Conservation (phyloP, 2,888 invertebrate genomes). For the Agrotis ipsilon region DNA sequence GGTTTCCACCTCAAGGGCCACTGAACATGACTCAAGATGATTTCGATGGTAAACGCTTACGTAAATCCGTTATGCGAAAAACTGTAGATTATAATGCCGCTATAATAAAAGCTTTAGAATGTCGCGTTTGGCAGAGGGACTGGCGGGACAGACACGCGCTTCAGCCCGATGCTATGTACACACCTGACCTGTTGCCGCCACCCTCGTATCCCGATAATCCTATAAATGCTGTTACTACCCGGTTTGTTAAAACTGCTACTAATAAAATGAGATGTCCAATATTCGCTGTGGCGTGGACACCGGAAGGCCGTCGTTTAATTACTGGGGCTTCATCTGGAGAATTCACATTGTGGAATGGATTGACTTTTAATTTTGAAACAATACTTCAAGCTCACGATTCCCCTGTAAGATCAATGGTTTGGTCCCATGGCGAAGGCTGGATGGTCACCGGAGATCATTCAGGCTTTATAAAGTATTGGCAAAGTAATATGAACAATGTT, state of each 20-base stretch:
- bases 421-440: slow-evolving; percentile 99
- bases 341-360: slow-evolving; percentile 99
- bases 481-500: slow-evolving; percentile 99
- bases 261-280: slow-evolving; percentile 99
- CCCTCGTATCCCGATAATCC: slow-evolving; percentile 98
- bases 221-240: slow-evolving; percentile 98
- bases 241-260: slow-evolving; percentile 99
- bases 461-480: slow-evolving; percentile 99
- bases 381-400: slow-evolving; percentile 99
- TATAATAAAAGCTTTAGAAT: slow-evolving; percentile 97
- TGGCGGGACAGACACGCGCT: slow-evolving; percentile 96
- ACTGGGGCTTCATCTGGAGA: slow-evolving; percentile 99
- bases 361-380: slow-evolving; percentile 99
- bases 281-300: slow-evolving; percentile 99
- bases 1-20: slow-evolving; percentile 89
- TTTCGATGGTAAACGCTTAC: slow-evolving; percentile 98
- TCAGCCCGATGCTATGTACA: slow-evolving; percentile 99
- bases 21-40: slow-evolving; percentile 96
- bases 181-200: slow-evolving; percentile 98
- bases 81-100: slow-evolving; percentile 99
- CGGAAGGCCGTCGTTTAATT: slow-evolving; percentile 98
- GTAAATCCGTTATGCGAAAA: slow-evolving; percentile 99
- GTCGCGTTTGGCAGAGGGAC: slow-evolving; percentile 98
- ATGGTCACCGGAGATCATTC: slow-evolving; percentile 99
- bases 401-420: slow-evolving; percentile 99